phyloP scores from a whole-genome alignment of 2,113 vertebrate species.

The Paramisgurnus dabryanus region DNA sequence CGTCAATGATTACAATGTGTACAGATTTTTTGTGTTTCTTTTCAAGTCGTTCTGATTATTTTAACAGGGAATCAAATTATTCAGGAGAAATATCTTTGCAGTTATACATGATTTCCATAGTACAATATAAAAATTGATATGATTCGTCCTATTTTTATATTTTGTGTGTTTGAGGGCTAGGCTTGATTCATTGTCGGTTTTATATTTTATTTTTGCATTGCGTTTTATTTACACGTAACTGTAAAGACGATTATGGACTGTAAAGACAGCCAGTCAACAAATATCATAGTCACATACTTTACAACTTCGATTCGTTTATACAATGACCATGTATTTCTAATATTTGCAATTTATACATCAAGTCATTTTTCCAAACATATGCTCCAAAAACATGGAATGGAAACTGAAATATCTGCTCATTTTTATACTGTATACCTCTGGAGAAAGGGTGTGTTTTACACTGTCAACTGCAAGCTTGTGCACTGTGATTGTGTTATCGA shows the following conservation, averaged over 20 bases:
- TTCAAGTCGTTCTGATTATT: slow-evolving; percentile 8
- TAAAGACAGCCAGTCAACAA: slow-evolving; percentile 6
- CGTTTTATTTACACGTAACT: slow-evolving; percentile 62
- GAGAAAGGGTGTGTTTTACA: slow-evolving; percentile 64
- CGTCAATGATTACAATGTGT: slow-evolving; percentile 1
- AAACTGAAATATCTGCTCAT: slow-evolving; percentile 47
- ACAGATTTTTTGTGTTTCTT: neutral
- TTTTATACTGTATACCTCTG: slow-evolving; percentile 70
- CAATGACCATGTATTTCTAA: slow-evolving; percentile 26
- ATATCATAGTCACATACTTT: slow-evolving; percentile 6
- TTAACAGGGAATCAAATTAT: slow-evolving; percentile 54
- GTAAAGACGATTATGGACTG: neutral
- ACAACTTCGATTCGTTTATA: neutral
- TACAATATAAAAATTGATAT: slow-evolving; percentile 64
- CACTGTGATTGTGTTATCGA: slow-evolving; percentile 94
- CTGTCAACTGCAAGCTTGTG: slow-evolving; percentile 97
- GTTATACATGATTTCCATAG: slow-evolving; percentile 64
- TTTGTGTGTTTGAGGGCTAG: slow-evolving; percentile 59
- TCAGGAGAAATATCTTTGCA: slow-evolving; percentile 60
- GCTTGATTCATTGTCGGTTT: slow-evolving; percentile 66
- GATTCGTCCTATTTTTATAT: slow-evolving; percentile 50
- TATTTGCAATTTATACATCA: slow-evolving; percentile 20
- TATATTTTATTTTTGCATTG: slow-evolving; percentile 68
- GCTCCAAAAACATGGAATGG: slow-evolving; percentile 21
- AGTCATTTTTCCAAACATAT: slow-evolving; percentile 5